Conservation (phyloP, 2,888 invertebrate genomes). For the Acanthosepion pharaonis region DNA sequence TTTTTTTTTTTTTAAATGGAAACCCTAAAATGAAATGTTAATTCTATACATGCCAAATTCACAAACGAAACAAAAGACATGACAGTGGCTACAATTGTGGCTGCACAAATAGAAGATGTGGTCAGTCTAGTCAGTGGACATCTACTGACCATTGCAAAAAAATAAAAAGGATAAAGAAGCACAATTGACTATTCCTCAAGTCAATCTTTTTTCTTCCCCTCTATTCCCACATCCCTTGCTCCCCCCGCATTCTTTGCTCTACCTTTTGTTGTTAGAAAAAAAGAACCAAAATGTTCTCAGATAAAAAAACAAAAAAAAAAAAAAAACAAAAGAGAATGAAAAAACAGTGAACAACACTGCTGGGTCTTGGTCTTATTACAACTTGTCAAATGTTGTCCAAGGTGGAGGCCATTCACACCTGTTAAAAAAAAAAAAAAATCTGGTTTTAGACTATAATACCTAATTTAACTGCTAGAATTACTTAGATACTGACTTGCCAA, state of each 20-base stretch:
- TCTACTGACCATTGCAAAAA: neutral
- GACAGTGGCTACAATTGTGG: conserved; percentile 4
- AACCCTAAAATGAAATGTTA: neutral
- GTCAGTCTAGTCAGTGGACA: conserved; percentile 41
- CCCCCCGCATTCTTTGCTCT: neutral
- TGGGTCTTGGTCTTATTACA: neutral
- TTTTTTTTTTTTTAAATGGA: too few relatives aligned
- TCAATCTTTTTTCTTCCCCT: neutral
- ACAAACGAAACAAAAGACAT: neutral
- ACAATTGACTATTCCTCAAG: neutral
- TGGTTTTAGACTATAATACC: too few relatives aligned
- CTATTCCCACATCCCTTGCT: neutral
- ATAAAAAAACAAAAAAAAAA: neutral
- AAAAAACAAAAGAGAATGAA: too few relatives aligned
- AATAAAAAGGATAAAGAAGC: neutral
- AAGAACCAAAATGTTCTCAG: neutral
- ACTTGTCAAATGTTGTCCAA: too few relatives aligned
- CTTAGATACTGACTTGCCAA: too few relatives aligned
- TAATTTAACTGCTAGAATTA: too few relatives aligned
- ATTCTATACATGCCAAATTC: neutral
- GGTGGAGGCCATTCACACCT: too few relatives aligned
- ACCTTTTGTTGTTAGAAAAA: neutral
- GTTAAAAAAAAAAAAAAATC: too few relatives aligned
- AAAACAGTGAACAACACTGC: neutral
- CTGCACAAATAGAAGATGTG: neutral